Percentiles rank a stretch among this genome's conserved stretches.
Conservation (phyloP, 2,113 vertebrate species). For the Chionis minor region DNA sequence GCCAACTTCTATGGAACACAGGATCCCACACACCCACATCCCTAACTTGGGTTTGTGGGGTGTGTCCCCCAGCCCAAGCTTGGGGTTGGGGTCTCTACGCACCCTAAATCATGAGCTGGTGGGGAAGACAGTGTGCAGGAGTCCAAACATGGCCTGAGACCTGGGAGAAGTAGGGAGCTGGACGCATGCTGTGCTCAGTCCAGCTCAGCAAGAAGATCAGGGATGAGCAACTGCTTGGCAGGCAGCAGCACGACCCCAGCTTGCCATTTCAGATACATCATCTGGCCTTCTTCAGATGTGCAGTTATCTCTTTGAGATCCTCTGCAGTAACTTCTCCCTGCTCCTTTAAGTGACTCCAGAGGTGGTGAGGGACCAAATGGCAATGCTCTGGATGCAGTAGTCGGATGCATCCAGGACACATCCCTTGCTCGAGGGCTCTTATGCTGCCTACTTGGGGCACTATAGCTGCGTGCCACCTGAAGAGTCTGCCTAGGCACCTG, state of each 20-base stretch:
- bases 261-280: neutral
- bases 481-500: neutral
- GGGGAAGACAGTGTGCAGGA: rapidly evolving
- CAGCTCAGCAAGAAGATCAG: neutral
- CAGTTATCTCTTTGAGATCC: neutral
- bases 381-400: neutral
- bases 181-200: neutral
- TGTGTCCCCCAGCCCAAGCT: neutral
- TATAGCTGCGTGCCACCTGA: neutral
- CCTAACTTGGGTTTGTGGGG: neutral
- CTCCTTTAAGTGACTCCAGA: neutral
- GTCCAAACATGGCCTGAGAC: neutral
- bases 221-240: neutral
- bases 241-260: neutral
- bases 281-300: neutral
- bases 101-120: neutral
- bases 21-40: neutral
- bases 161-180: neutral
- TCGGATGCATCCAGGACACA: rapidly evolving
- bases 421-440: neutral
- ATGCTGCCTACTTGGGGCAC: neutral
- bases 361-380: neutral
- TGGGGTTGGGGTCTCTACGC: neutral
- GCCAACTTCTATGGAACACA: neutral
- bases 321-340: neutral